Percentiles rank a stretch among this genome's conserved stretches.
phyloP scores from a whole-genome alignment of 2,113 vertebrate species.

The Hippolais icterina region DNA sequence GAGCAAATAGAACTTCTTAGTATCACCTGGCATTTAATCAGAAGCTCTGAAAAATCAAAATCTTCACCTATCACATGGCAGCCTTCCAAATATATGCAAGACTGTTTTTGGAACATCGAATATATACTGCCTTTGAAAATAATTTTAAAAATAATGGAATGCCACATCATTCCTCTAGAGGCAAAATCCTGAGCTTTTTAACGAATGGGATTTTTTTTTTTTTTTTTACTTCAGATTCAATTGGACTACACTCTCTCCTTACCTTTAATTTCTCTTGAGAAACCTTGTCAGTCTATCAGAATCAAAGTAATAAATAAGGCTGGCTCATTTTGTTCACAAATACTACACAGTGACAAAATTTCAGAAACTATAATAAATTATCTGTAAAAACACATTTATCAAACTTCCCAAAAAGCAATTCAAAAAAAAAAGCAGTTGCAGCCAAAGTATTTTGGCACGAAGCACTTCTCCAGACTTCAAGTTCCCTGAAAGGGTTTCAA shows the following conservation, averaged over 20 bases:
- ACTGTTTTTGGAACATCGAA: not conserved
- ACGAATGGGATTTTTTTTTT: not conserved
- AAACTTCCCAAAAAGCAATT: not conserved
- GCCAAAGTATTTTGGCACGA: not conserved
- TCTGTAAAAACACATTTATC: not conserved
- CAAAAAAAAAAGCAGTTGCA: not conserved
- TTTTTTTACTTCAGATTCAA: not conserved
- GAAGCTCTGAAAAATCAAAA: not conserved
- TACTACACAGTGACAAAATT: not conserved
- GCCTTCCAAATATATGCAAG: not conserved
- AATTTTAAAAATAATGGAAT: no score
- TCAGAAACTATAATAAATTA: not conserved
- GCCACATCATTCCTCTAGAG: not conserved
- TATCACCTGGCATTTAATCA: not conserved
- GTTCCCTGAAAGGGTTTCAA: not conserved
- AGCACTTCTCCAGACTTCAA: not conserved
- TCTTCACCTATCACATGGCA: not conserved
- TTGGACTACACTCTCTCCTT: not conserved
- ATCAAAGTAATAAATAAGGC: not conserved
- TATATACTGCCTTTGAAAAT: not conserved
- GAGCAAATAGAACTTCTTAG: not conserved
- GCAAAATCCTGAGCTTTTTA: not conserved
- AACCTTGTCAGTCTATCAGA: not conserved
- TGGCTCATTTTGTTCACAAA: not conserved
- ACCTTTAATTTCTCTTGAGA: not conserved